Base-by-base conservation (phyloP, 2,797 vertebrate species). In the Dromococcyx pavoninus region DNA sequence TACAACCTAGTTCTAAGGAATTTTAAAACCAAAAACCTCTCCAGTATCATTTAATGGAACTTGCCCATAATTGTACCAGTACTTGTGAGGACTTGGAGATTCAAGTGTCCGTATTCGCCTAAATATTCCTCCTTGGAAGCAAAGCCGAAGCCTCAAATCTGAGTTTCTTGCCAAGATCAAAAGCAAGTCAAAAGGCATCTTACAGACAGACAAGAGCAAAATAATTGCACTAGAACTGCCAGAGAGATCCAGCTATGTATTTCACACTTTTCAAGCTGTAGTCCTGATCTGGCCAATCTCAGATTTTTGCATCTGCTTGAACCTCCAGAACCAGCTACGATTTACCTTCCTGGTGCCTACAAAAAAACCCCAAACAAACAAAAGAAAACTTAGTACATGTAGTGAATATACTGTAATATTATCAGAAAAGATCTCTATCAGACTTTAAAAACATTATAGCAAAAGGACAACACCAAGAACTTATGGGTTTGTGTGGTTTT, bases 1-100 rank as follows among this genome's bases (percentile, higher is more conserved):
- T 77, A 32, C 0, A 2, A 3, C 44, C 53, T 4, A 4, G 4
- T 16, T 37, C 41, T 2, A 6, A 58, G n/a, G 2, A 13, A 13
- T 17, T 35, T 37, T 4, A 48, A 14, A 18, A 77, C 46, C 1
- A 53, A 28, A n/a, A 87, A 33, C 25, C 8, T 25, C 46, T 23
- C 25, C 77, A 30, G 17, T 4, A 17, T 33, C 21, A 5, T 2
- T 23, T 62, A 22, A 41, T 18, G 50, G 61, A 90, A 15, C 53
- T 23, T 32, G 14, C 30, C 70, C 13, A 2, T 30, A 37, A 74
- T 56, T 74, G 53, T 44, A 10, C 3, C 27, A 61, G 37, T 19
- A 69, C 46, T 67, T 66, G 3, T 11, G 19, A 32, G 71, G 28
- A 15, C 70, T 33, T 50, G 44, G 69, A 65, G 70, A 71, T 32